Base-by-base conservation (phyloP, 2,888 invertebrate species). In the Tenthredo distinguenda region DNA sequence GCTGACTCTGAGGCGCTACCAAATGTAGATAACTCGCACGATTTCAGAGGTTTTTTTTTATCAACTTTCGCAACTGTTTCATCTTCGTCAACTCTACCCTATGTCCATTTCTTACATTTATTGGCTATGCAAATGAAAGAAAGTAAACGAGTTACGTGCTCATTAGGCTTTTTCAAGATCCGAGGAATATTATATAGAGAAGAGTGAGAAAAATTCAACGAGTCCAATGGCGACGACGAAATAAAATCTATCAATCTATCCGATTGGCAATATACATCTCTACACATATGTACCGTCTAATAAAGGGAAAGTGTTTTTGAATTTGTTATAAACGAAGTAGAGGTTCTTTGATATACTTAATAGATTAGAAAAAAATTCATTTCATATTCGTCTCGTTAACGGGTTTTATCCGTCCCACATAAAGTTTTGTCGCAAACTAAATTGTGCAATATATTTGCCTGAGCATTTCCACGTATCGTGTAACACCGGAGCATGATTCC, bases 361-460 rank as follows among this genome's bases (percentile, higher is more conserved):
- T 74, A 5, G 1, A 74, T 10, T 21, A 4, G 43, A 74, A 43
- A 74, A 43, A 37, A 12, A 37, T 34, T 37, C 0, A 5, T 34
- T 72, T 9, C 2, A 72, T 37, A 72, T 43, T 43, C 72, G 12
- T 55, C 31, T 10, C 34, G 5, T 12, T 18, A n/a, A 31, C 55
- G 12, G 50, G 77, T 77, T 77, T 77, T 34, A n/a, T 34, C 31
- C 77, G n/a, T 55, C 50, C 50, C n/a, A 55, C 18, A 34, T 77
- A 40, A 74, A 43, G 9, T 74, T 74, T 74, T 43, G 40, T 74
- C 72, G 62, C 31, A 9, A n/a, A 77, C 55, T n/a, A 34, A 77
- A 77, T 77, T 55, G 55, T 77, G 77, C 50, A 77, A 77, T 40
- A 55, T 34, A 47, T 43, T 21, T 47, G 74, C 74, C 43, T 55